Evolutionary conservation across 2,888 invertebrate species (phyloP), one percentile per base, ranked within the genome.

Genomic region (Lasioglossum malachurum): DNA sequence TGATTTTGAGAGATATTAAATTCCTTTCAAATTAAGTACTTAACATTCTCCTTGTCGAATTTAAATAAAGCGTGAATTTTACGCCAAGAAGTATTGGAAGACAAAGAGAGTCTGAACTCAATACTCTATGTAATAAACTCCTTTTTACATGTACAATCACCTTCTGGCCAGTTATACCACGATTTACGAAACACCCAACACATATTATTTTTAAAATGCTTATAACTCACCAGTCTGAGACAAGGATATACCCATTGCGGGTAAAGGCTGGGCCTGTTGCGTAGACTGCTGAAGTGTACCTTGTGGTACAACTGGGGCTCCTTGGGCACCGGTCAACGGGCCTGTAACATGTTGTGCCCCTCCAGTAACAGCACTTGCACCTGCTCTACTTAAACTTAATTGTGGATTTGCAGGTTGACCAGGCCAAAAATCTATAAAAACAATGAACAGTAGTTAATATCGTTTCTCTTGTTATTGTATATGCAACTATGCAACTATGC

Each of bases 261-360:
- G 93, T 88, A 95, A 90, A 8, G 92, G 88, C 75, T 93, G 94
- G 72, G 94, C 90, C 83, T 93, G 95, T 83, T 93, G 94, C 1
- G 94, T 86, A 79, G 94, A 91, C 86, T 94, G 95, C 82, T 94
- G 95, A 78, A 95, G 91, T 67, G 93, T 88, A 88, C 94, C 93
- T 84, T 94, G 94, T 23, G 93, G 94, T 88, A 94, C 93, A 57
- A 94, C 93, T 79, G 94, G 87, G 86, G 93, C 93, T 91, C 94
- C 94, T 92, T 94, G 94, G 83, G 93, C 93, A 89, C 92, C 92
- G 82, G 93, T 89, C 90, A 95, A 90, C 84, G 94, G 93, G 75
- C 93, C 93, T 78, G 93, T 91, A 75, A 94, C 92, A 86, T 95
- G 94, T 86, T 94, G 94, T 80, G 92, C 93, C 75, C 93, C 94